These are phyloP conservation scores for Eilema griseolum DNA, from an alignment of 2,888 invertebrate species.

Conservation along the genomic window DNA sequence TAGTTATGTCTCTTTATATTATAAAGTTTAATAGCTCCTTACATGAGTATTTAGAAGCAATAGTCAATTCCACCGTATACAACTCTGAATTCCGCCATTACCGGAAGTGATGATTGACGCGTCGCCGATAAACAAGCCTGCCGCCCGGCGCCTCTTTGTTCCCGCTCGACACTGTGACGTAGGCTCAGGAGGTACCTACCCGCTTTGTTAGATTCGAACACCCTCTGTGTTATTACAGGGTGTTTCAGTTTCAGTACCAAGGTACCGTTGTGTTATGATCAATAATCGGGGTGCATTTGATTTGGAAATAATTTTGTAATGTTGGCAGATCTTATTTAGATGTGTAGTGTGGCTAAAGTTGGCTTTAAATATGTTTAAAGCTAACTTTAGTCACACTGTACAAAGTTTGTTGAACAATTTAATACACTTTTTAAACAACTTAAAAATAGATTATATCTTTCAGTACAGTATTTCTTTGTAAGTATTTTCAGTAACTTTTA, in stretches of 20 bases:
- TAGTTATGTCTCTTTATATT: not conserved
- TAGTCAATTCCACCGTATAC: conserved; percentile 27
- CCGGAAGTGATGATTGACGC: conserved; percentile 71
- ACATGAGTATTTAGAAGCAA: not conserved
- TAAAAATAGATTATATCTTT: too few species aligned
- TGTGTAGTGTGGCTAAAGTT: too few species aligned
- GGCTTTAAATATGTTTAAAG: too few species aligned
- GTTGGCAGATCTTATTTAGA: not conserved
- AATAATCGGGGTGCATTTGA: conserved; percentile 17
- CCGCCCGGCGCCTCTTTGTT: conserved; percentile 64
- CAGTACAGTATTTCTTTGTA: too few species aligned
- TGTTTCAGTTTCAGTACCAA: conserved; percentile 18
- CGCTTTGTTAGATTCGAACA: conserved; percentile 19
- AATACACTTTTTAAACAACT: too few species aligned
- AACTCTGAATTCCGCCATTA: conserved; percentile 35
- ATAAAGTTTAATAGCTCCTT: not conserved
- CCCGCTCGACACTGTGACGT: conserved; percentile 36
- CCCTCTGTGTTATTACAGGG: conserved; percentile 20
- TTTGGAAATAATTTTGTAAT: not conserved
- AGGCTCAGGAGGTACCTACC: conserved; percentile 18
- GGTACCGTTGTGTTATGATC: conserved; percentile 17
- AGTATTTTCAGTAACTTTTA: too few species aligned
- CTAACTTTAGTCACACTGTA: too few species aligned
- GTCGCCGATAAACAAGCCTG: conserved; percentile 68
- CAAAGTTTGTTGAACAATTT: too few species aligned